phyloP scores from a whole-genome alignment of 2,888 invertebrate species.

The Lordiphosa andalusiaca region DNA sequence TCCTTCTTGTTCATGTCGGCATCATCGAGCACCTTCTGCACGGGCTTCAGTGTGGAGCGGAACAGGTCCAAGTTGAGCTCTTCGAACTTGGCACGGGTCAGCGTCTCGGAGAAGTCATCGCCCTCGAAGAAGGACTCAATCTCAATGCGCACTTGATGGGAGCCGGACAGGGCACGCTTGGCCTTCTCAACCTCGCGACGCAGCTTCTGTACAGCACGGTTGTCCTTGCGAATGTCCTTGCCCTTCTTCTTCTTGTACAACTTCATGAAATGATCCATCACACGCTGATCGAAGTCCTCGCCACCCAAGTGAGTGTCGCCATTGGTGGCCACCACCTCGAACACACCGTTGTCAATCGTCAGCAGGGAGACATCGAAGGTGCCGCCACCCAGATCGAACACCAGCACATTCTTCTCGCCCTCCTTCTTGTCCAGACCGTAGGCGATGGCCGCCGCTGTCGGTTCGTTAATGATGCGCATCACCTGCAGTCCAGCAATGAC shows the following conservation, averaged over 20 bases:
- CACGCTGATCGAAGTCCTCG: slow-evolving; percentile 99
- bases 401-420: slow-evolving; percentile 98
- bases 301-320: slow-evolving; percentile 99
- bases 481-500: slow-evolving; percentile 87
- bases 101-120: slow-evolving; percentile 98
- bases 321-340: slow-evolving; percentile 86
- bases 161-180: slow-evolving; percentile 95
- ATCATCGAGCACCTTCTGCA: slow-evolving; percentile 97
- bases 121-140: slow-evolving; percentile 99
- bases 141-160: slow-evolving; percentile 97
- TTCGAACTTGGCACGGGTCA: slow-evolving; percentile 99
- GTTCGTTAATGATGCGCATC: slow-evolving; percentile 96
- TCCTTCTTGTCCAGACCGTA: slow-evolving; percentile 98
- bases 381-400: slow-evolving; percentile 99
- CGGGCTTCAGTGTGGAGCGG: slow-evolving; percentile 96
- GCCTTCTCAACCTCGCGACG: slow-evolving; percentile 99
- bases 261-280: slow-evolving; percentile 99
- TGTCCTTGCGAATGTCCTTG: slow-evolving; percentile 96
- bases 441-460: slow-evolving; percentile 97
- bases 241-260: slow-evolving; percentile 99
- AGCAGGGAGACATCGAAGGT: slow-evolving; percentile 99
- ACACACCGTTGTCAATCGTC: slow-evolving; percentile 99
- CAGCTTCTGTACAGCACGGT: slow-evolving; percentile 96
- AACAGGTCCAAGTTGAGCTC: slow-evolving; percentile 97
- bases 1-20: slow-evolving; percentile 99